Evolutionary conservation across 2,888 invertebrate genomes (phyloP), one percentile per base, ranked within the genome.

Genomic region (Sicus ferrugineus): DNA sequence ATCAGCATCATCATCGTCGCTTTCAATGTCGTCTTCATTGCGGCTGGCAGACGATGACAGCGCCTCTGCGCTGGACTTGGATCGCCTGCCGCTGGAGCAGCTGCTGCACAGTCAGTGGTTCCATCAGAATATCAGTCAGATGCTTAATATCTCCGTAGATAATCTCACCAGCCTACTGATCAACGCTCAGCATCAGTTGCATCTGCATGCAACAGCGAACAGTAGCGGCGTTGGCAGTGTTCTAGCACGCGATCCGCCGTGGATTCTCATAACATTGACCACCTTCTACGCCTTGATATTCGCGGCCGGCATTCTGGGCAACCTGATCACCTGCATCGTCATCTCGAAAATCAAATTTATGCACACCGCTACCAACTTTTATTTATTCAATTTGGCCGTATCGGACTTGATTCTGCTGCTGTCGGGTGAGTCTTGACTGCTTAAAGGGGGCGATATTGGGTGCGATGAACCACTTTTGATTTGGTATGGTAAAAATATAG

Each of bases 361-460:
- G 93, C 94, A 94, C 77, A 92, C 92, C 28, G 92, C 92, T 2
- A 92, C 92, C 5, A 92, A 92, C 80, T 92, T 91, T 82, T 96
- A 95, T 81, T 86, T 95, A 71, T 94, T 95, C 86, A 94, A 93
- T 83, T 87, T 95, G 81, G 94, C 95, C 0, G 88, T 95, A 69
- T 94, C 94, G 34, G 95, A 96, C 85, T 86, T 95, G 50, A 87
- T 95, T 38, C 86, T 95, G 42, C 86, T 95, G 30, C 83, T 93
- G 9, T 89, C 93, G 72, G 95, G 95, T 67, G 87, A 81, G 80
- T 77, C 31, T n/a, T n/a, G n/a, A n/a, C n/a, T n/a, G n/a, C n/a
- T n/a, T n/a, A n/a, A n/a, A n/a, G n/a, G n/a, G n/a, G n/a, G n/a
- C n/a, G n/a, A n/a, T n/a, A n/a, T n/a, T n/a, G n/a, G n/a, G n/a